Percentiles rank a stretch among this genome's conserved stretches.
phyloP scores from a whole-genome alignment of 1,140 invertebrate genomes.

The Ooceraea biroi region DNA sequence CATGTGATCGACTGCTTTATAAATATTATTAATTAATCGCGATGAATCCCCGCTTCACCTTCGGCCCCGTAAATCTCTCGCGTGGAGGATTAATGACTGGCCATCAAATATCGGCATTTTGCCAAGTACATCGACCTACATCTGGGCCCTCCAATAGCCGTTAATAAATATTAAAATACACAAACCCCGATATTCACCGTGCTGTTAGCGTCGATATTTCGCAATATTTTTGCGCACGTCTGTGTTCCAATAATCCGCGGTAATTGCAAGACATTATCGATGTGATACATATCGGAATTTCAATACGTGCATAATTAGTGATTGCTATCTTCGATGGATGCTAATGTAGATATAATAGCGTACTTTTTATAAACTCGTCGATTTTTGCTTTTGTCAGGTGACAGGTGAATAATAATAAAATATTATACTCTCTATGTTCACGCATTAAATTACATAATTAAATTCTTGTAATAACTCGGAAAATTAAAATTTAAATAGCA shows the following conservation, averaged over 20 bases:
- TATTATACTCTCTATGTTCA: neutral
- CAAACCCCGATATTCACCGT: conserved; percentile 52
- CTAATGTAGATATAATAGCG: neutral
- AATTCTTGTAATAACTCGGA: neutral
- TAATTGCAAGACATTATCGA: conserved; percentile 64
- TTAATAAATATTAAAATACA: conserved; percentile 64
- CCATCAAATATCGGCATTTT: conserved; percentile 59
- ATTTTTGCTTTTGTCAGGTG: neutral
- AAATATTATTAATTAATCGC: conserved; percentile 62
- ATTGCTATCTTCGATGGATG: conserved; percentile 2
- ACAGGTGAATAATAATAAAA: neutral
- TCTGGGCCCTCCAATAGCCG: conserved; percentile 55
- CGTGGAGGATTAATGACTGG: conserved; percentile 50
- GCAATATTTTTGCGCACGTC: conserved; percentile 49
- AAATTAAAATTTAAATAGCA: conserved; percentile 1
- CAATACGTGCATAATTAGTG: conserved; percentile 46
- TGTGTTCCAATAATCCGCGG: conserved; percentile 56
- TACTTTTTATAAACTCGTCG: neutral
- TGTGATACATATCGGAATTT: conserved; percentile 58
- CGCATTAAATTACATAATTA: neutral
- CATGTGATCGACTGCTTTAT: conserved; percentile 22
- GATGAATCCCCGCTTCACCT: conserved; percentile 48
- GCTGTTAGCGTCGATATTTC: conserved; percentile 40
- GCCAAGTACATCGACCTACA: conserved; percentile 50
- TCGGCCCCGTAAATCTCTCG: conserved; percentile 49